Conservation (phyloP, 2,797 vertebrate species). For the Spinus pinus region DNA sequence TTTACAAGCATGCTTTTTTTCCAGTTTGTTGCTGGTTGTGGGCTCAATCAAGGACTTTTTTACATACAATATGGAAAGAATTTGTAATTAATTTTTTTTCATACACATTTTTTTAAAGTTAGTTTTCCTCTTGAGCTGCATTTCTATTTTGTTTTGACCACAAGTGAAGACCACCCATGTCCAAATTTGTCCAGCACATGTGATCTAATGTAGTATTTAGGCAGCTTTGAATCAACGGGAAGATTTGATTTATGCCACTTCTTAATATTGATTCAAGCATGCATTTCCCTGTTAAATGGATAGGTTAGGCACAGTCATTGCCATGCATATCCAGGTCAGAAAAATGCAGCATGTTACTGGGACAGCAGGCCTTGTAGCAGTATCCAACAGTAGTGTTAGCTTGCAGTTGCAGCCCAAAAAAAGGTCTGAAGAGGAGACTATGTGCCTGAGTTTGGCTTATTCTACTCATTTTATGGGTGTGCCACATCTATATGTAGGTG, state of each 20-base stretch:
- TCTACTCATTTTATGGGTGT: neutral
- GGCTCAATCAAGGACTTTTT: neutral
- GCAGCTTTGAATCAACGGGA: neutral
- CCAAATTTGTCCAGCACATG: neutral
- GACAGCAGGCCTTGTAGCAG: neutral
- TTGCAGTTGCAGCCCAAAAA: neutral
- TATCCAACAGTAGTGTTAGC: neutral
- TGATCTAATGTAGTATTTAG: neutral
- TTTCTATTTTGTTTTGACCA: neutral
- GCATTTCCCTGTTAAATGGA: neutral
- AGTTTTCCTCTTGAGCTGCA: neutral
- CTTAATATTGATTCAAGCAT: neutral
- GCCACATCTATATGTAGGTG: neutral
- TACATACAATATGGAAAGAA: neutral
- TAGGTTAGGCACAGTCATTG: neutral
- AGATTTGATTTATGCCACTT: neutral
- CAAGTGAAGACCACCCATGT: neutral
- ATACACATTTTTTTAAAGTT: accelerated
- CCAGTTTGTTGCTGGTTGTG: neutral
- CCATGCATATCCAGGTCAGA: neutral
- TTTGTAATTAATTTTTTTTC: neutral
- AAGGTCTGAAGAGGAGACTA: neutral
- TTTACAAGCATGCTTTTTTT: neutral
- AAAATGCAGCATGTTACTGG: too few species aligned
- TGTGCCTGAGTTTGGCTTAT: neutral